phyloP scores from a whole-genome alignment of 1,140 invertebrate species.

The Globodera ellingtonae region DNA sequence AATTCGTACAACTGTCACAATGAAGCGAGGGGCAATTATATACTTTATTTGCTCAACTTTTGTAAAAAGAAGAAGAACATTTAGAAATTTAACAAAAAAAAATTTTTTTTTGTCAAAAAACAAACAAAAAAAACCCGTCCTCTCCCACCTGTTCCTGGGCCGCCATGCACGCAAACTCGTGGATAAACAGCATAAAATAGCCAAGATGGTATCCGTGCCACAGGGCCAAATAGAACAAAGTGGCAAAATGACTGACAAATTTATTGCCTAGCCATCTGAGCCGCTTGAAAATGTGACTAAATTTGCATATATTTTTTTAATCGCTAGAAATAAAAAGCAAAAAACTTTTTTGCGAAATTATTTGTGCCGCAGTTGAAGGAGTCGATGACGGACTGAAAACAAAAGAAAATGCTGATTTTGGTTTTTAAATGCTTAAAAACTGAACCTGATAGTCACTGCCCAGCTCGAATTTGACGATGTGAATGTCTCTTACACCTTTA shows the following conservation, averaged over 20 bases:
- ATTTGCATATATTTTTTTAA: conserved; percentile 44
- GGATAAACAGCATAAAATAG: conserved; percentile 68
- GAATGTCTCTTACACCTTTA: conserved; percentile 65
- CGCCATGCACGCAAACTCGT: conserved; percentile 66
- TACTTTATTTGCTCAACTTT: too few species aligned
- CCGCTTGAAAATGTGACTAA: conserved; percentile 68
- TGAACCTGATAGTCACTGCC: conserved; percentile 52
- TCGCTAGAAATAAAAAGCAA: conserved; percentile 14
- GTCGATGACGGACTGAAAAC: conserved; percentile 63
- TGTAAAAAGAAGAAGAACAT: too few species aligned
- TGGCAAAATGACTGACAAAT: conserved; percentile 66
- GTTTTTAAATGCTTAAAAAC: not conserved
- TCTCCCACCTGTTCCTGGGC: conserved; percentile 60
- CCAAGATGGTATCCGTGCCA: conserved; percentile 69
- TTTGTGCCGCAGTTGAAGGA: conserved; percentile 69
- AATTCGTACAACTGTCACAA: conserved; percentile 58
- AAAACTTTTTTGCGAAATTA: conserved; percentile 67
- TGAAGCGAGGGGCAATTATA: not conserved
- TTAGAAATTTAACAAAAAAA: too few species aligned
- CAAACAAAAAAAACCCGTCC: too few species aligned
- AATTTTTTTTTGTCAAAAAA: too few species aligned
- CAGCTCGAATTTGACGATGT: conserved; percentile 65
- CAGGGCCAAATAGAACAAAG: conserved; percentile 67
- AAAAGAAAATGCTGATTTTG: not conserved
- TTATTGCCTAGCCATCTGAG: conserved; percentile 68